Evolutionary conservation across 2,797 vertebrate genomes (phyloP).

Genomic region (Calcarius lapponicus): DNA sequence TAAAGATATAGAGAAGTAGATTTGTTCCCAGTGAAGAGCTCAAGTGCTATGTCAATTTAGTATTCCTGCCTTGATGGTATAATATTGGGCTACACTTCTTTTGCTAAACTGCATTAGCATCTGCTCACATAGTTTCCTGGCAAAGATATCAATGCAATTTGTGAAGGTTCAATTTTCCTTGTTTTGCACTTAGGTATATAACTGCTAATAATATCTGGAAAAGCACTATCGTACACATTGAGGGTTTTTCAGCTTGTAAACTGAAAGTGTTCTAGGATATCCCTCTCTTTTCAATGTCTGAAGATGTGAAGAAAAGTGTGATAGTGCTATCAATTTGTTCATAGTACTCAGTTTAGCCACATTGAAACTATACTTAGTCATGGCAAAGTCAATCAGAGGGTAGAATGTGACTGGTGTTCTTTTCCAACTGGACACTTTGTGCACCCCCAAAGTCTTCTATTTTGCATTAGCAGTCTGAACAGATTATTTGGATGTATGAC

Average conservation of each 20-base stretch:
- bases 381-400: not conserved
- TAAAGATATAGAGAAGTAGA: not conserved
- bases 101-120: not conserved
- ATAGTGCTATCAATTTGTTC: not conserved
- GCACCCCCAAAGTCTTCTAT: not conserved
- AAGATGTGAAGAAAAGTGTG: not conserved
- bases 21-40: not conserved
- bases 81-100: not conserved
- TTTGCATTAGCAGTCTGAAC: not conserved
- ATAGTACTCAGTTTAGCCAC: not conserved
- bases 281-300: not conserved
- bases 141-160: not conserved
- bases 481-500: not conserved
- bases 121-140: not conserved
- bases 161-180: not conserved
- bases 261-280: not conserved
- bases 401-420: not conserved
- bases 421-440: not conserved
- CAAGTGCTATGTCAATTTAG: not conserved
- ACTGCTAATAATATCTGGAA: not conserved
- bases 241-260: not conserved
- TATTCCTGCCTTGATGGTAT: not conserved
- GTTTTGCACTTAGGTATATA: not conserved
- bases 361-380: not conserved
- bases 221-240: not conserved